phyloP scores from a whole-genome alignment of 2,888 invertebrate species.

The Heteropelma amictum region DNA sequence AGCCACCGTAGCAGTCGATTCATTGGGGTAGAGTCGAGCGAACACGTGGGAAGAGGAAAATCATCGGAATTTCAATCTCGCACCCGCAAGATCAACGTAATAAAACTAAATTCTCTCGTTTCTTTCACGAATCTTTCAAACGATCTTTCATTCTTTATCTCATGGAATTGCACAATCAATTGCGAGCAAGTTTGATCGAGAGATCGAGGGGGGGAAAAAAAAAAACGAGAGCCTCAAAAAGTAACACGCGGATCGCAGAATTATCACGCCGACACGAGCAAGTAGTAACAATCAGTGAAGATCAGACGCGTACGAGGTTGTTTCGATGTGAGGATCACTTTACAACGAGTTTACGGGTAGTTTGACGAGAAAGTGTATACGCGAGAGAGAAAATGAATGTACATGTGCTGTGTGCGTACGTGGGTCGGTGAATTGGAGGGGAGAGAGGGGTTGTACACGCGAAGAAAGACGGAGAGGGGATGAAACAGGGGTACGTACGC shows the following conservation, averaged over 20 bases:
- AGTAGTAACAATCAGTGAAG: conserved; percentile 41
- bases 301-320: conserved; percentile 18
- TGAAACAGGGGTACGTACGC: conserved; percentile 19
- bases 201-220: not conserved
- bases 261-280: not conserved
- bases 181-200: conserved; percentile 1
- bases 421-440: no score
- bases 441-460: not conserved
- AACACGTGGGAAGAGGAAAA: conserved; percentile 19
- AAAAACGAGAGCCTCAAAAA: not conserved
- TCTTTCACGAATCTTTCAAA: not conserved
- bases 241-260: not conserved
- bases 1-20: conserved; percentile 2
- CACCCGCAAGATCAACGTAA: conserved; percentile 10
- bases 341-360: conserved; percentile 50
- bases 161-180: no score
- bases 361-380: conserved; percentile 38
- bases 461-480: not conserved
- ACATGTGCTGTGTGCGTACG: no score
- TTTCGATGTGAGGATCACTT: conserved; percentile 36
- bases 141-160: not conserved
- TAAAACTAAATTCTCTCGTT: not conserved
- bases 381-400: not conserved
- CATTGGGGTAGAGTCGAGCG: not conserved
- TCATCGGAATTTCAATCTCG: not conserved